These are phyloP conservation scores for Resseliella maxima DNA, from an alignment of 2,888 invertebrate genomes.

Conservation along the genomic window DNA sequence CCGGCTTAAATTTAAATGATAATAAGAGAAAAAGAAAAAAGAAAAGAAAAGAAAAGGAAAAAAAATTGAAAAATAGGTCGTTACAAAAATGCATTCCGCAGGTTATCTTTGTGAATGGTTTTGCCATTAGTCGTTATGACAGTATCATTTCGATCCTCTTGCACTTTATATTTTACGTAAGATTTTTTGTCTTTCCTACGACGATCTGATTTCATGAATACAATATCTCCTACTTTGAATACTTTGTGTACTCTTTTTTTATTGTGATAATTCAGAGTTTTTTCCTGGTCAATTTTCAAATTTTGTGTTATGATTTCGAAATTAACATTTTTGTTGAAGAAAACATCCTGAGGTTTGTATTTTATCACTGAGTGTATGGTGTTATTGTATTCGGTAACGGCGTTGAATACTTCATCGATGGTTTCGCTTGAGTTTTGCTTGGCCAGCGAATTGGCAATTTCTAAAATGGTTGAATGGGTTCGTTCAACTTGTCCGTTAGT, in stretches of 20 bases:
- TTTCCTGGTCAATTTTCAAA: background rate
- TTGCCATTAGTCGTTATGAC: conserved; percentile 1
- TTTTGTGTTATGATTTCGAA: background rate
- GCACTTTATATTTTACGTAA: conserved; percentile 12
- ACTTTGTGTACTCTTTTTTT: conserved; percentile 42
- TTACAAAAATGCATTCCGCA: background rate
- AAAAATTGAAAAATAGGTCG: too few relatives aligned
- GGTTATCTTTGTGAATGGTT: conserved; percentile 45
- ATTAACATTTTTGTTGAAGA: conserved; percentile 45
- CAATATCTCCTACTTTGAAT: background rate
- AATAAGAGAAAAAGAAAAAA: too few relatives aligned
- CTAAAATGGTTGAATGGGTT: conserved; percentile 42
- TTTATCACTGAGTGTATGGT: conserved; percentile 54
- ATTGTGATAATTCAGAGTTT: background rate
- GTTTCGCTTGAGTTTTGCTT: conserved; percentile 9
- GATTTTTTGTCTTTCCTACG: background rate
- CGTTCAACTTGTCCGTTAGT: conserved; percentile 56
- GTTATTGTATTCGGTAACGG: conserved; percentile 49
- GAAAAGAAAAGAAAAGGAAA: too few relatives aligned
- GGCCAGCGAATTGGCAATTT: background rate
- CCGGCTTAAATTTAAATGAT: too few relatives aligned
- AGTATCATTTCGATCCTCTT: conserved; percentile 53
- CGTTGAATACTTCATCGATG: conserved; percentile 33
- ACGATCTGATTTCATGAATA: conserved; percentile 1
- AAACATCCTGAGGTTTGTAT: background rate